phyloP scores from a whole-genome alignment of 2,888 invertebrate species.

The Kryphioiulus occultus region DNA sequence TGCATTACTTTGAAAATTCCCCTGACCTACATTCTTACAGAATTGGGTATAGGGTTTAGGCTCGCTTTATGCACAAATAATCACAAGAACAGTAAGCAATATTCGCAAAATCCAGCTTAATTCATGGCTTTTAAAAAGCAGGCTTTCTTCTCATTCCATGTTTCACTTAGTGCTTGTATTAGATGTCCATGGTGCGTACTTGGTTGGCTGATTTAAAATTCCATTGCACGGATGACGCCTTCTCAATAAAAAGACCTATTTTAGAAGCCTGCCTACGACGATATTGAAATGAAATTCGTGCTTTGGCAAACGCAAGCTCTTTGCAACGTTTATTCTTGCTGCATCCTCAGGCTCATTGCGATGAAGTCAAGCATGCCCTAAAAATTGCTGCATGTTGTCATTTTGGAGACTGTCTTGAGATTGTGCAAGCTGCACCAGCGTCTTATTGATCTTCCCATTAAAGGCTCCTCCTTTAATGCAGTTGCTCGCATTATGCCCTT shows the following conservation, averaged over 20 bases:
- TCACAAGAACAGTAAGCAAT: too few relatives aligned
- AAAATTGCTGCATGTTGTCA: background rate
- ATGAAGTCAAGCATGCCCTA: background rate
- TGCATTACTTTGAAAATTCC: too few relatives aligned
- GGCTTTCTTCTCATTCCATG: too few relatives aligned
- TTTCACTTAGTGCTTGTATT: too few relatives aligned
- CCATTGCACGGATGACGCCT: background rate
- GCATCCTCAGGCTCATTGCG: background rate
- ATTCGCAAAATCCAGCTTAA: too few relatives aligned
- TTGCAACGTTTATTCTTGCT: background rate
- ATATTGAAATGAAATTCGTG: background rate
- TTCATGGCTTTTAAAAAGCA: too few relatives aligned
- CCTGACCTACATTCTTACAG: too few relatives aligned
- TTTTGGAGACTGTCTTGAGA: background rate
- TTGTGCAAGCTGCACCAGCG: background rate
- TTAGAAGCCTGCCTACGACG: background rate
- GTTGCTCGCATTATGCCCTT: background rate
- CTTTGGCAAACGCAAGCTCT: too few relatives aligned
- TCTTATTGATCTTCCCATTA: background rate
- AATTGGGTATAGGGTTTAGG: too few relatives aligned
- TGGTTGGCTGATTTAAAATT: too few relatives aligned
- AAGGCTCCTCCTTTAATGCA: background rate
- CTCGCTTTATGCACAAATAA: too few relatives aligned
- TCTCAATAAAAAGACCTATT: background rate
- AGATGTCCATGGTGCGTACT: too few relatives aligned